Evolutionary conservation across 1,140 invertebrate genomes (phyloP).

Genomic region (Campoletis sonorensis): DNA sequence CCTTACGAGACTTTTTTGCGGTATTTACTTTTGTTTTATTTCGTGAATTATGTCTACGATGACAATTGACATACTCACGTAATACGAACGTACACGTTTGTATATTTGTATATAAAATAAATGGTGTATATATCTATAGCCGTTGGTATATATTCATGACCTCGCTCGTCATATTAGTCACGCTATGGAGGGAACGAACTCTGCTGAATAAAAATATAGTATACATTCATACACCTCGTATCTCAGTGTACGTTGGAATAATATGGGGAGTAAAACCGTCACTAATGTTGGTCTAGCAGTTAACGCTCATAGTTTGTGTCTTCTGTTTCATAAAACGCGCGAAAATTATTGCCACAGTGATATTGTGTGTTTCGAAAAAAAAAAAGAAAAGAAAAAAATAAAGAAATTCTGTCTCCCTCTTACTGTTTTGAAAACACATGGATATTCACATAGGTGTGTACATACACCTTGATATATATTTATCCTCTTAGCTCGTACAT

Average conservation of each 20-base stretch:
- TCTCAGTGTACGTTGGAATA: slow-evolving; percentile 24
- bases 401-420: background rate
- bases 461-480: slow-evolving; percentile 20
- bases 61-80: slow-evolving; percentile 28
- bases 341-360: background rate
- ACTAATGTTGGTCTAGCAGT: slow-evolving; percentile 33
- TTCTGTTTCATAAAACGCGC: background rate
- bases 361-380: background rate
- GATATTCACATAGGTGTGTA: background rate
- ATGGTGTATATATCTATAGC: background rate
- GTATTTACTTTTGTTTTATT: slow-evolving; percentile 1
- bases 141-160: slow-evolving; percentile 30
- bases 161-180: slow-evolving; percentile 23
- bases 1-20: background rate
- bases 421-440: background rate
- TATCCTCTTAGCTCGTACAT: slow-evolving; percentile 39
- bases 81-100: background rate
- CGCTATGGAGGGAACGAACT: slow-evolving; percentile 30
- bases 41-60: slow-evolving; percentile 31
- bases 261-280: slow-evolving; percentile 38
- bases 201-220: slow-evolving; percentile 32
- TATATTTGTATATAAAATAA: background rate
- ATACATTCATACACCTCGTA: slow-evolving; percentile 1
- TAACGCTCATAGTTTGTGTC: background rate
- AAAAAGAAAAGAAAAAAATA: too few species aligned